phyloP scores from a whole-genome alignment of 2,113 vertebrate species.

The Phyllostomus discolor region DNA sequence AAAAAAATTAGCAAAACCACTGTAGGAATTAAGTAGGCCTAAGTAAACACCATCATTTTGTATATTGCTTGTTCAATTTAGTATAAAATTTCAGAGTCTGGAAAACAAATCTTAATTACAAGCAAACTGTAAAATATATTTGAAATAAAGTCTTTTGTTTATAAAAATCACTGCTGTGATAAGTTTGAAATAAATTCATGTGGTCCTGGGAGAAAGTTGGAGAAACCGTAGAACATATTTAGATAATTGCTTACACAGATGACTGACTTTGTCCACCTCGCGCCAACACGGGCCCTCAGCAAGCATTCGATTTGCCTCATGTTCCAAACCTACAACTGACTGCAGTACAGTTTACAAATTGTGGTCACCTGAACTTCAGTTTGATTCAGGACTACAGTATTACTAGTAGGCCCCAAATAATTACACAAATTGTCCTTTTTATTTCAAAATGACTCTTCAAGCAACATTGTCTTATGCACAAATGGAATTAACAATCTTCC shows the following conservation, averaged over 20 bases:
- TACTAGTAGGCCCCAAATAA: neutral
- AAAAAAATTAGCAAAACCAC: neutral
- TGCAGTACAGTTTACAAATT: neutral
- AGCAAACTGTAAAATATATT: conserved; percentile 60
- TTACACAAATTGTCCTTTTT: neutral
- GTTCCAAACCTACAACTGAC: neutral
- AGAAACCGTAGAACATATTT: neutral
- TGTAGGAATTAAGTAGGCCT: conserved; percentile 28
- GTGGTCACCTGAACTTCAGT: neutral
- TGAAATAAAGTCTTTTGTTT: conserved; percentile 66
- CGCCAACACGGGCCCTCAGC: neutral
- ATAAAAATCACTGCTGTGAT: conserved; percentile 31
- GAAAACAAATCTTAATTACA: conserved; percentile 51
- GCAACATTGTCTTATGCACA: neutral
- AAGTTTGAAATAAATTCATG: neutral
- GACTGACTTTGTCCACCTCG: neutral
- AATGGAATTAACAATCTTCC: neutral
- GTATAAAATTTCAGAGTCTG: conserved; percentile 57
- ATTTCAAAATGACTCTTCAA: conserved; percentile 23
- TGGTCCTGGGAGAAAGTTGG: neutral
- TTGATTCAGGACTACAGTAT: neutral
- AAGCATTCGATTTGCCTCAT: neutral
- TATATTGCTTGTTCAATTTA: conserved; percentile 53
- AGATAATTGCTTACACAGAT: neutral
- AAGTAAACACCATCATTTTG: conserved; percentile 39